phyloP scores from a whole-genome alignment of 2,888 invertebrate species.

The Cosmia pyralina region DNA sequence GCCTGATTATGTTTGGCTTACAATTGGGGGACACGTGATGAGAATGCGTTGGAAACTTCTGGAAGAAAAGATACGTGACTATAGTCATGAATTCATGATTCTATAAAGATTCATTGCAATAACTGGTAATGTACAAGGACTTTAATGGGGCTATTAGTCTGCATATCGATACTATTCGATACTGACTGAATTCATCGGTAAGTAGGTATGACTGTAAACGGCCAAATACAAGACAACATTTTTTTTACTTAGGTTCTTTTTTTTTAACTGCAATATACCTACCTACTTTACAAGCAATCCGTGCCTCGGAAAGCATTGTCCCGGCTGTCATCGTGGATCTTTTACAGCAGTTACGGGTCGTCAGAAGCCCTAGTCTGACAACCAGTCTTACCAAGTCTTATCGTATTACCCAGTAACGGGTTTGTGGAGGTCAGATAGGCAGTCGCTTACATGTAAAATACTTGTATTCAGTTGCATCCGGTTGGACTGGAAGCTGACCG shows the following conservation, averaged over 20 bases:
- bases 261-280: not conserved
- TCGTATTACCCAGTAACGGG: too few relatives aligned
- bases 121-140: constrained; percentile 5
- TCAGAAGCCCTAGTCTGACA: too few relatives aligned
- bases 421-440: too few relatives aligned
- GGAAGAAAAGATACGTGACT: constrained; percentile 2
- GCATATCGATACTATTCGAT: not conserved
- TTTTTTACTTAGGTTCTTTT: too few relatives aligned
- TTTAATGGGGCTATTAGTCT: constrained; percentile 12
- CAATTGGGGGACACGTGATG: constrained; percentile 12
- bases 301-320: too few relatives aligned
- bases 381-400: too few relatives aligned
- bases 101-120: constrained; percentile 31
- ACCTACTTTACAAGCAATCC: too few relatives aligned
- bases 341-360: too few relatives aligned
- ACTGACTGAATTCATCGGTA: not conserved
- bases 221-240: not conserved
- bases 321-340: too few relatives aligned
- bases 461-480: too few relatives aligned
- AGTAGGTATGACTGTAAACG: not conserved
- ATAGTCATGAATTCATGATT: constrained; percentile 26
- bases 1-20: constrained; percentile 17
- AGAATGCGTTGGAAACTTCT: constrained; percentile 10
- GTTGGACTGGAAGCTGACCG: too few relatives aligned
- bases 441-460: too few relatives aligned